Base-by-base conservation (phyloP, 2,888 invertebrate genomes). In the Noctua janthina region DNA sequence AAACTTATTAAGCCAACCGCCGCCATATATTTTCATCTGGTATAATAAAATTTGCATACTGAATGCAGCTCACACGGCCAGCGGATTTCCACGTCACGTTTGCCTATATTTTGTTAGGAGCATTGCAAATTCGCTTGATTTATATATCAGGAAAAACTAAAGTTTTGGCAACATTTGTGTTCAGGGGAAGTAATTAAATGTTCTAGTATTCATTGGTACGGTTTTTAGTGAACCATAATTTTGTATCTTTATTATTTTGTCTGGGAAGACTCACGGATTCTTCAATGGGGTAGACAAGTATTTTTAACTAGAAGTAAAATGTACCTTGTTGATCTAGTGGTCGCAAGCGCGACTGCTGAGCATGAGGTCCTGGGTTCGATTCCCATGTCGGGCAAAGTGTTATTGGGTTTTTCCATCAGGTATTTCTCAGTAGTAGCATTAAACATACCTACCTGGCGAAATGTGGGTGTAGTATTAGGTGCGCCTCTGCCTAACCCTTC, bases 21-120 rank as follows among this genome's bases (percentile, higher is more conserved):
- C 67, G 79, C 84, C 72, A 84, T 91, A 92, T 92, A 93, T 93
- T 93, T 92, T 92, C 92, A 93, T 93, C 91, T 91, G 89, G 81
- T 71, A 90, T 91, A 92, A 94, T 94, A 93, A 93, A 93, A 94
- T 94, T 93, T 92, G 88, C 94, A 94, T 94, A 92, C 86, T 86
- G 90, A 93, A 92, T 92, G 93, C 92, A 91, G 82, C 90, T 83
- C 86, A 84, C 88, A 86, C 90, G 85, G 85, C 90, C 84, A 88
- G 79, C 90, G 86, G 91, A 89, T 90, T 91, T 91, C 89, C 91
- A 87, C 85, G 87, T 88, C 89, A 90, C 87, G 86, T 85, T 72
- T 68, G 77, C 84, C 85, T 82, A 78, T 88, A 90, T 88, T 87
- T 88, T 84, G 87, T 89, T 88, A 88, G 82, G 72, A 87, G 74